Percentiles rank a stretch among this genome's conserved stretches.
phyloP scores from a whole-genome alignment of 1,140 invertebrate species.

The Fopius arisanus region DNA sequence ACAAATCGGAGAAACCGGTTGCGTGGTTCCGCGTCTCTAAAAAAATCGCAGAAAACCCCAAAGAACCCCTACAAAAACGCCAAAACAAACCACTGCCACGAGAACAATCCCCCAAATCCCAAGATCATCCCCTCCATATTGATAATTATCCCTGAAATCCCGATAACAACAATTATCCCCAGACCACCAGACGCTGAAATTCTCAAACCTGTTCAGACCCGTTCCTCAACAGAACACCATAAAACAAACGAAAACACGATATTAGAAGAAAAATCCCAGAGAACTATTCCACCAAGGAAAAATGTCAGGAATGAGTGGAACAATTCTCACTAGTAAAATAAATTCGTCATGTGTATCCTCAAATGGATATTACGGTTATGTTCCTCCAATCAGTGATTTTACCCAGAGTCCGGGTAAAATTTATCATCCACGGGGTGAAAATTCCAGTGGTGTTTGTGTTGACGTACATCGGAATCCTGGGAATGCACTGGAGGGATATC shows the following conservation, averaged over 20 bases:
- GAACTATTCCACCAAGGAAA: background rate
- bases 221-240: background rate
- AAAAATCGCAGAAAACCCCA: background rate
- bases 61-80: background rate
- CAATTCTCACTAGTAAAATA: slow-evolving; percentile 22
- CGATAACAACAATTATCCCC: too few species aligned
- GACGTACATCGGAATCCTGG: background rate
- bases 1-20: background rate
- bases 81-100: background rate
- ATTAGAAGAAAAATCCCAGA: background rate
- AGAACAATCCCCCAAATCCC: background rate
- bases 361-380: slow-evolving; percentile 51
- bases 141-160: too few species aligned
- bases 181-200: too few species aligned
- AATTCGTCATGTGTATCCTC: slow-evolving; percentile 47
- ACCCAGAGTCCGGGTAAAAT: slow-evolving; percentile 21
- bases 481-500: background rate
- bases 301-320: slow-evolving; percentile 42
- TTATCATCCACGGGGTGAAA: slow-evolving; percentile 9
- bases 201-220: too few species aligned
- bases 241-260: background rate
- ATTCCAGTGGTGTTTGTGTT: slow-evolving; percentile 1
- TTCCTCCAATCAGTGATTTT: slow-evolving; percentile 34
- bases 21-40: background rate
- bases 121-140: too few species aligned